Conservation (phyloP, 2,113 vertebrate species). For the Podarcis raffonei region DNA sequence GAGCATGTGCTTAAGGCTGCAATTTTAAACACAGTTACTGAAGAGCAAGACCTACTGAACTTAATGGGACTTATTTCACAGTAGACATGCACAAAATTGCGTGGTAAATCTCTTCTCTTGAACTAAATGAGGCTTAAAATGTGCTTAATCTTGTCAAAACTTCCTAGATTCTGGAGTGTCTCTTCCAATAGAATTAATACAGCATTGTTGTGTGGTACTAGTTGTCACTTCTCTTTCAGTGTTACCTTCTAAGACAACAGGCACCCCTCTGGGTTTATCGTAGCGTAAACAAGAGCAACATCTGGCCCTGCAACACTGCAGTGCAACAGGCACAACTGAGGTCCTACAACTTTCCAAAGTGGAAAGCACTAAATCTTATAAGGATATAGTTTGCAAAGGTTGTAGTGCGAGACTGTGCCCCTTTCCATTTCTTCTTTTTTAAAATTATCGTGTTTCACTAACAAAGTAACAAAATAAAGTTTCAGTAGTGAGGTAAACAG, state of each 20-base stretch:
- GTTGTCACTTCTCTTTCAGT: conserved; percentile 17
- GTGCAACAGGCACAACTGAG: conserved; percentile 48
- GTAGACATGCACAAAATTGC: background rate
- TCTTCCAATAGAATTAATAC: conserved; percentile 27
- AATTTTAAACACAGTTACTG: background rate
- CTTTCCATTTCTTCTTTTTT: conserved; percentile 41
- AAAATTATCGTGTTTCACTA: conserved; percentile 32
- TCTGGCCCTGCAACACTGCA: conserved; percentile 4
- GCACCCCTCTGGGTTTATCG: background rate
- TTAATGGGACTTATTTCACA: background rate
- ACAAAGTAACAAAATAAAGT: conserved; percentile 62
- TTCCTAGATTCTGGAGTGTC: conserved; percentile 26
- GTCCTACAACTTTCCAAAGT: conserved; percentile 49
- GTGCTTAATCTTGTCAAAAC: background rate
- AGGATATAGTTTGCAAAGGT: conserved; percentile 46
- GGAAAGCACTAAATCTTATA: conserved; percentile 45
- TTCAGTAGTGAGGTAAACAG: conserved; percentile 78
- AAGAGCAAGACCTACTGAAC: background rate
- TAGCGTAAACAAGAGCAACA: conserved; percentile 48
- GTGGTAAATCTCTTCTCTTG: background rate
- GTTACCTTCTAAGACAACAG: background rate
- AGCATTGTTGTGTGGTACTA: background rate
- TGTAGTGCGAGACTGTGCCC: conserved; percentile 25
- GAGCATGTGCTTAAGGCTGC: background rate
- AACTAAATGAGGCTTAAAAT: background rate